A percentile compares a stretch with the other conserved stretches of the same genome.
phyloP scores from a whole-genome alignment of 2,797 vertebrate genomes.

The Argya squamiceps region DNA sequence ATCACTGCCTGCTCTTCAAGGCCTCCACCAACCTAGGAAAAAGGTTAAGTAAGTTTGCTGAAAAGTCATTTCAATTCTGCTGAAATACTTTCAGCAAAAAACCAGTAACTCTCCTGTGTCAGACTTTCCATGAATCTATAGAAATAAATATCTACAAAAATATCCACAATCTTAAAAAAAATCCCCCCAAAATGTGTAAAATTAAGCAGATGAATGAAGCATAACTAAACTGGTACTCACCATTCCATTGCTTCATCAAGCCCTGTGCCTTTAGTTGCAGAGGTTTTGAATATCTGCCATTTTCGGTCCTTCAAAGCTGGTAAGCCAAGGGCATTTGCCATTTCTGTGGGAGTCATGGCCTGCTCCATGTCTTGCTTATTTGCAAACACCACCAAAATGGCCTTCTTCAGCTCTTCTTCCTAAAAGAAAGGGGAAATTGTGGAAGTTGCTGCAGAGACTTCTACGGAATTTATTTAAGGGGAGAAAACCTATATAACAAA shows the following conservation, averaged over 20 bases:
- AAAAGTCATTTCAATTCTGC: neutral
- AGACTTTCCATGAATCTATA: neutral
- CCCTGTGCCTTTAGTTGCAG: slow-evolving; percentile 93
- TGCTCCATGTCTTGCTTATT: slow-evolving; percentile 99
- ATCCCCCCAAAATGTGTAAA: neutral
- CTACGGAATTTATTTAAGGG: neutral
- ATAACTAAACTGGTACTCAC: slow-evolving; percentile 69
- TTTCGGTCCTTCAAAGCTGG: slow-evolving; percentile 95
- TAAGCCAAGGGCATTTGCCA: slow-evolving; percentile 92
- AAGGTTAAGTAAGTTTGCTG: neutral
- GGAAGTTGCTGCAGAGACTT: neutral
- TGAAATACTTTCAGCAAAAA: neutral
- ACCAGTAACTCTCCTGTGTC: neutral
- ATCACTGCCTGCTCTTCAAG: slow-evolving; percentile 94
- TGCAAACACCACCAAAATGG: slow-evolving; percentile 97
- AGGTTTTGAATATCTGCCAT: slow-evolving; percentile 99
- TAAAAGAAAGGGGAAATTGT: neutral
- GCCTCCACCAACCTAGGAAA: slow-evolving; percentile 83
- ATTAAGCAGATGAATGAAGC: neutral
- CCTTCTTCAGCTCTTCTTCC: slow-evolving; percentile 98
- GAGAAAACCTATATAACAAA: neutral
- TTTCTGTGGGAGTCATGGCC: slow-evolving; percentile 96
- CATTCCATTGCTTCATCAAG: slow-evolving; percentile 98
- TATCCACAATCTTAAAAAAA: neutral
- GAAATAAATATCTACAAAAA: no score